Percentiles rank a stretch among this genome's conserved stretches.
phyloP scores from a whole-genome alignment of 2,113 vertebrate genomes.

The Pygoscelis antarcticus region DNA sequence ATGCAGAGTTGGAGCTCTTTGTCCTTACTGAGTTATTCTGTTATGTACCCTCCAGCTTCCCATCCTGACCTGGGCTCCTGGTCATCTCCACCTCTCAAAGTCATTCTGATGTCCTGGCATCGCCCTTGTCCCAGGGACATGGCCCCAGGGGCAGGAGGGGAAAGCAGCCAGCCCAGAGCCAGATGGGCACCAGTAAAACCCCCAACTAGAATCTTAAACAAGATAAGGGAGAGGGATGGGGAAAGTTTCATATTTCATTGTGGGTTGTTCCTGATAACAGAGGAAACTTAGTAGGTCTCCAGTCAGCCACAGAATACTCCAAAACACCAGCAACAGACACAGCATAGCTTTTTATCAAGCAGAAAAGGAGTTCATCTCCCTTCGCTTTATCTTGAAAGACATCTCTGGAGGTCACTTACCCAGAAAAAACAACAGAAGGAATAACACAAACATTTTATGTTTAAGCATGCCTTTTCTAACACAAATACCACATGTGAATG shows the following conservation, averaged over 20 bases:
- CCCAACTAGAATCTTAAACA: not conserved
- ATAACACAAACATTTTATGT: not conserved
- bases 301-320: not conserved
- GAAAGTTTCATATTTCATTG: not conserved
- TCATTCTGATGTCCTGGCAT: not conserved
- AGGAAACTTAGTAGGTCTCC: not conserved
- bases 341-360: not conserved
- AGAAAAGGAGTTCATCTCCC: not conserved
- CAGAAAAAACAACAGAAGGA: not conserved
- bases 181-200: not conserved
- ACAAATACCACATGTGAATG: rapidly evolving
- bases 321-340: not conserved
- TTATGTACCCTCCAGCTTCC: not conserved
- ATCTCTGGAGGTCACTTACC: not conserved
- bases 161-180: not conserved
- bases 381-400: not conserved
- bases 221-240: not conserved
- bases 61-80: not conserved
- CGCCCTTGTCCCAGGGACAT: not conserved
- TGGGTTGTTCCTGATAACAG: not conserved
- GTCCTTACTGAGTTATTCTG: not conserved
- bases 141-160: not conserved
- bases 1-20: not conserved
- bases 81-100: not conserved
- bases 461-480: not conserved